Percentiles rank a stretch among this genome's conserved stretches.
Evolutionary conservation across 2,888 invertebrate species (phyloP).

Genomic region (Hypena proboscidalis): DNA sequence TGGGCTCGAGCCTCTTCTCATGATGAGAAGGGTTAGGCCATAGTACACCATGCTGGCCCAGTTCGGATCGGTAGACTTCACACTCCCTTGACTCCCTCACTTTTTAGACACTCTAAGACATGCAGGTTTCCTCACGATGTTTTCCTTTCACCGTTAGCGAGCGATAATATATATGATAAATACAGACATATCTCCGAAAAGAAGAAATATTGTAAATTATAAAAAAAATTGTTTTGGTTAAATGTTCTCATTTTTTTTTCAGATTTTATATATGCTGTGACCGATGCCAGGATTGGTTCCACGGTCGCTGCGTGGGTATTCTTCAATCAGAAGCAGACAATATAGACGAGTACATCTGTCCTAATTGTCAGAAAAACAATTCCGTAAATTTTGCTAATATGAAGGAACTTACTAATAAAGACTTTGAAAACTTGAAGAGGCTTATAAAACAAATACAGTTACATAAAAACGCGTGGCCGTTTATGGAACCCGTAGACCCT

Average conservation of each 20-base stretch:
- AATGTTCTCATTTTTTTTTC: conserved; percentile 44
- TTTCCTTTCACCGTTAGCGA: too few species aligned
- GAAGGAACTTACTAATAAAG: conserved; percentile 92
- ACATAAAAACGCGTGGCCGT: conserved; percentile 99
- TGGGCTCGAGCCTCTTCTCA: too few species aligned
- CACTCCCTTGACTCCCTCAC: too few species aligned
- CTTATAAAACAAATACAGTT: conserved; percentile 95
- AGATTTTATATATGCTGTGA: conserved; percentile 99
- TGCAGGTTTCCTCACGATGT: too few species aligned
- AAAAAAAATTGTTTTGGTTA: too few species aligned
- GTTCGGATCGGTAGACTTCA: too few species aligned
- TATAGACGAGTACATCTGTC: conserved; percentile 98
- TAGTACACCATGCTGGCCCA: too few species aligned
- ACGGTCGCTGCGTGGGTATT: conserved; percentile 98
- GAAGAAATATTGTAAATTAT: too few species aligned
- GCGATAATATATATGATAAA: too few species aligned
- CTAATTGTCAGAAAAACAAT: conserved; percentile 96
- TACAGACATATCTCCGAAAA: too few species aligned
- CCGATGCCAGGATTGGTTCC: conserved; percentile 99
- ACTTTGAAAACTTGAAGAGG: conserved; percentile 93
- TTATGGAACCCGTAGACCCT: conserved; percentile 98
- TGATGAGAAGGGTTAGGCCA: too few species aligned
- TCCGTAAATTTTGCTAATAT: conserved; percentile 95
- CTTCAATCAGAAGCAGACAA: conserved; percentile 96
- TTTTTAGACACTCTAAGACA: too few species aligned